These are phyloP conservation scores for Aporophyla lueneburgensis DNA, from an alignment of 2,888 invertebrate species.

Conservation along the genomic window DNA sequence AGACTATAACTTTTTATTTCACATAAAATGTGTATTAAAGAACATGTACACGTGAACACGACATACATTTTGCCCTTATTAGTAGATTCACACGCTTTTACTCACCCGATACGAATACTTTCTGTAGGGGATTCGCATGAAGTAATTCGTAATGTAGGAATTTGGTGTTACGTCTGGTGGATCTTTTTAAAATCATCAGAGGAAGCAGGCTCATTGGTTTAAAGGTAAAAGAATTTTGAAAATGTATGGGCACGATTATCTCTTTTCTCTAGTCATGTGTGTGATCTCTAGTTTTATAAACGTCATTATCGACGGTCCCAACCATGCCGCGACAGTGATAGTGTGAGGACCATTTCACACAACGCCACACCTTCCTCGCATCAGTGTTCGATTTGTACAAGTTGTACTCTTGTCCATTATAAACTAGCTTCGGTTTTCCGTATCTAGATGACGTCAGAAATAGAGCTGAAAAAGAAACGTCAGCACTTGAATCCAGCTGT, in stretches of 20 bases:
- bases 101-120: too few species aligned
- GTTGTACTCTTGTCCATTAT: conserved; percentile 49
- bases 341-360: conserved; percentile 56
- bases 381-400: conserved; percentile 19
- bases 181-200: too few species aligned
- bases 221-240: too few species aligned
- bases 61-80: too few species aligned
- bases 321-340: conserved; percentile 62
- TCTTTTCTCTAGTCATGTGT: conserved; percentile 29
- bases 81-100: too few species aligned
- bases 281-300: conserved; percentile 57
- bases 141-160: too few species aligned
- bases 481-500: neutral
- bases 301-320: conserved; percentile 59
- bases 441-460: conserved; percentile 44
- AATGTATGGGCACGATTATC: neutral
- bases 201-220: too few species aligned
- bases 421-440: conserved; percentile 57
- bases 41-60: too few species aligned
- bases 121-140: too few species aligned
- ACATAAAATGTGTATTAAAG: too few species aligned
- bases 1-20: too few species aligned
- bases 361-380: conserved; percentile 47
- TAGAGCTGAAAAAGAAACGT: conserved; percentile 33
- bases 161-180: too few species aligned